These are phyloP conservation scores for Lasius fuliginosus DNA, from an alignment of 2,888 invertebrate species.

Conservation along the genomic window DNA sequence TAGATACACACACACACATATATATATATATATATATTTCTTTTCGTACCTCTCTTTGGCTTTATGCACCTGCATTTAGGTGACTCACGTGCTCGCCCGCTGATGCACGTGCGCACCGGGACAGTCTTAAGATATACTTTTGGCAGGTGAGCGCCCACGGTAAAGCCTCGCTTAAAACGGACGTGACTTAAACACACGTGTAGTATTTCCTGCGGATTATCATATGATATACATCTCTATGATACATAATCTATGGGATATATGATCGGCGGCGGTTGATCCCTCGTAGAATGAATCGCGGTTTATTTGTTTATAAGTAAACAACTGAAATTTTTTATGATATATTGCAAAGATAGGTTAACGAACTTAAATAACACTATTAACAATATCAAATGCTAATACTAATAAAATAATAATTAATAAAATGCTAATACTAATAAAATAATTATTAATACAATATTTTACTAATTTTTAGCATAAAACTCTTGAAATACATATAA, in stretches of 20 bases:
- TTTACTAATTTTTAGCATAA: background rate
- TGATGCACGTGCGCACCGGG: slow-evolving; percentile 41
- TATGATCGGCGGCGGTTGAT: slow-evolving; percentile 26
- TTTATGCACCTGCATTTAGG: slow-evolving; percentile 24
- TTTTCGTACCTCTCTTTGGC: slow-evolving; percentile 5
- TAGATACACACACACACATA: too few species aligned
- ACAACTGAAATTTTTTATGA: background rate
- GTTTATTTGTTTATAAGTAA: background rate
- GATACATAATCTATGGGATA: slow-evolving; percentile 20
- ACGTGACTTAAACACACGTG: slow-evolving; percentile 35
- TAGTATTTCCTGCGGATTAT: slow-evolving; percentile 36
- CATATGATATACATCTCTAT: slow-evolving; percentile 25
- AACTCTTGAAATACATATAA: background rate
- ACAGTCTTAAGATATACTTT: slow-evolving; percentile 43
- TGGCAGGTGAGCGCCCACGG: slow-evolving; percentile 58
- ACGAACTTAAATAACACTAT: background rate
- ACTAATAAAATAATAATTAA: background rate
- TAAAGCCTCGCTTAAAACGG: slow-evolving; percentile 31
- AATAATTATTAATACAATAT: background rate
- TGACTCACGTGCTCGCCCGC: slow-evolving; percentile 48
- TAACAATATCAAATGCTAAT: background rate
- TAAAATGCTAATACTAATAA: background rate
- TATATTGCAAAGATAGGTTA: background rate
- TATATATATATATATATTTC: too few species aligned
- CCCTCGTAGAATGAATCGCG: background rate